phyloP scores from a whole-genome alignment of 2,797 vertebrate species.

The Lophius americanus region DNA sequence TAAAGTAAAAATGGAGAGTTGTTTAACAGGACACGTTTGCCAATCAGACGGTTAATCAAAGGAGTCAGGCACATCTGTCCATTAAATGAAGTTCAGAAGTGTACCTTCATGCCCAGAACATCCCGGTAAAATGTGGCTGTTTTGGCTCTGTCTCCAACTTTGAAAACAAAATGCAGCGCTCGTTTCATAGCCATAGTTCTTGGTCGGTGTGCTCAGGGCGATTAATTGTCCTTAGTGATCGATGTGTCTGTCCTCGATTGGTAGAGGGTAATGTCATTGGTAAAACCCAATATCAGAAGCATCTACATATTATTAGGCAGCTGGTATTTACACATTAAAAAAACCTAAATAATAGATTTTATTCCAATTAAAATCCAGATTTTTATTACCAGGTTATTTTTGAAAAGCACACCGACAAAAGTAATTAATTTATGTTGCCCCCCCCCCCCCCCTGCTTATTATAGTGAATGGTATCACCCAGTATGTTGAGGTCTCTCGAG shows the following conservation, averaged over 20 bases:
- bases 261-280: neutral
- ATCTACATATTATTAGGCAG: neutral
- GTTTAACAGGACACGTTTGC: slow-evolving; percentile 17
- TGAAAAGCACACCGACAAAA: fast-evolving
- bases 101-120: slow-evolving; percentile 92
- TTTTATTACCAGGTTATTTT: fast-evolving
- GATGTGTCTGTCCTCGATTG: slow-evolving; percentile 59
- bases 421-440: fast-evolving
- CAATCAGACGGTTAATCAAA: neutral
- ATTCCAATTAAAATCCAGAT: fast-evolving
- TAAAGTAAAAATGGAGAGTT: neutral
- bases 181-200: slow-evolving; percentile 77
- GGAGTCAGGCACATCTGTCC: neutral
- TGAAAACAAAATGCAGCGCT: slow-evolving; percentile 94
- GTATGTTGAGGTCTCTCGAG: slow-evolving; percentile 8
- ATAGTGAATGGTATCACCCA: slow-evolving; percentile 39
- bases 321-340: neutral
- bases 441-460: neutral
- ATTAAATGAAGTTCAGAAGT: neutral
- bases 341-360: too few species aligned
- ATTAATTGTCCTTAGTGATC: slow-evolving; percentile 53
- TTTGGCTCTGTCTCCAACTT: slow-evolving; percentile 89
- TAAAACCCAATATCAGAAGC: neutral
- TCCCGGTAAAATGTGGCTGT: slow-evolving; percentile 89
- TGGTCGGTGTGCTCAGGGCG: neutral